phyloP scores from a whole-genome alignment of 2,888 invertebrate species.

The Bibio marci region DNA sequence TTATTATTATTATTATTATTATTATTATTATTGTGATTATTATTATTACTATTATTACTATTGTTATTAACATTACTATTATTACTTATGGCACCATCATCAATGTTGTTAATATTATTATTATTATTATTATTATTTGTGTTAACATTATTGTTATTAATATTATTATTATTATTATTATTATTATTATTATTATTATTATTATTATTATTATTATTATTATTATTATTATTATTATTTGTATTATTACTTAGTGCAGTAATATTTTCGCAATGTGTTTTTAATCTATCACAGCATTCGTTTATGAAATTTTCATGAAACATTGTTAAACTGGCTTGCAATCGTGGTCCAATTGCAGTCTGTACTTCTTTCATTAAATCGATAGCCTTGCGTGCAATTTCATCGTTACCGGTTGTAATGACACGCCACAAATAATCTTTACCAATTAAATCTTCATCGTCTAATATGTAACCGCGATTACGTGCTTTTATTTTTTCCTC shows the following conservation, averaged over 20 bases:
- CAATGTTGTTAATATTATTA: background rate
- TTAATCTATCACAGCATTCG: constrained; percentile 79
- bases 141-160: too few species aligned
- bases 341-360: constrained; percentile 77
- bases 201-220: background rate
- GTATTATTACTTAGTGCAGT: constrained; percentile 28
- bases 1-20: constrained; percentile 3
- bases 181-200: background rate
- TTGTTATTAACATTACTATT: background rate
- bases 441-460: constrained; percentile 88
- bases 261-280: constrained; percentile 72
- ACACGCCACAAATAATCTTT: constrained; percentile 93
- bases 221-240: constrained; percentile 8
- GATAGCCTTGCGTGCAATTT: constrained; percentile 83
- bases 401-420: constrained; percentile 78
- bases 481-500: constrained; percentile 82
- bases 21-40: constrained; percentile 2
- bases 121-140: background rate
- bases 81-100: constrained; percentile 12
- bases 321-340: constrained; percentile 57
- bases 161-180: constrained; percentile 13
- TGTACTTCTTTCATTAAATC: constrained; percentile 83
- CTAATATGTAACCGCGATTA: constrained; percentile 69
- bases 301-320: constrained; percentile 87
- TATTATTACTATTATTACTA: constrained; percentile 11